These are phyloP conservation scores for Empidonax alnorum DNA, from an alignment of 2,113 vertebrate species.

Conservation along the genomic window DNA sequence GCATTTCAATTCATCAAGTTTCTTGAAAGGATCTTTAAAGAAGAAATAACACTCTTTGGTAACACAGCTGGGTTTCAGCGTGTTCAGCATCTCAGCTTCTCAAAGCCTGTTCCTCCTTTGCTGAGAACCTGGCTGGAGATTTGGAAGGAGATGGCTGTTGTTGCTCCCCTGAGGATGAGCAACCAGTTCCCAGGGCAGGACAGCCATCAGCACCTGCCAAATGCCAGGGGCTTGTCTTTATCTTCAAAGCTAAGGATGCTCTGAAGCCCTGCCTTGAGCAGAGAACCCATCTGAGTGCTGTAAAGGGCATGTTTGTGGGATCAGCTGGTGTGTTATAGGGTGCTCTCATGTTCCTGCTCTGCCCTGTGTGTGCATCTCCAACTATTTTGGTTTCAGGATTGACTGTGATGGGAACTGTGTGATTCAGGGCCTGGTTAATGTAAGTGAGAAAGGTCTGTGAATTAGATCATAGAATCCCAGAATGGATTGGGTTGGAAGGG, in stretches of 20 bases:
- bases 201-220: neutral
- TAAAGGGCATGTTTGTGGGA: neutral
- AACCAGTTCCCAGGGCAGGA: neutral
- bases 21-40: neutral
- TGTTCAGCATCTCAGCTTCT: neutral
- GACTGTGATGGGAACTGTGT: fast-evolving
- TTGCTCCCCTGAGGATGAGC: neutral
- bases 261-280: neutral
- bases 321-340: neutral
- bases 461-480: neutral
- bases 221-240: neutral
- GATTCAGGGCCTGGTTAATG: neutral
- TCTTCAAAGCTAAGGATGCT: neutral
- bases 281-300: fast-evolving
- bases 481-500: neutral
- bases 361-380: fast-evolving
- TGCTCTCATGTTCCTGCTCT: neutral
- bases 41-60: neutral
- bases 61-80: constrained; percentile 18
- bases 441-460: neutral
- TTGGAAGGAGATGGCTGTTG: neutral
- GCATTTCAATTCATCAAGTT: neutral
- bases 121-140: neutral
- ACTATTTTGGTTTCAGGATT: neutral
- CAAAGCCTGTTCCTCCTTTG: neutral